Conservation (phyloP, 2,113 vertebrate genomes). For the Gobius niger region DNA sequence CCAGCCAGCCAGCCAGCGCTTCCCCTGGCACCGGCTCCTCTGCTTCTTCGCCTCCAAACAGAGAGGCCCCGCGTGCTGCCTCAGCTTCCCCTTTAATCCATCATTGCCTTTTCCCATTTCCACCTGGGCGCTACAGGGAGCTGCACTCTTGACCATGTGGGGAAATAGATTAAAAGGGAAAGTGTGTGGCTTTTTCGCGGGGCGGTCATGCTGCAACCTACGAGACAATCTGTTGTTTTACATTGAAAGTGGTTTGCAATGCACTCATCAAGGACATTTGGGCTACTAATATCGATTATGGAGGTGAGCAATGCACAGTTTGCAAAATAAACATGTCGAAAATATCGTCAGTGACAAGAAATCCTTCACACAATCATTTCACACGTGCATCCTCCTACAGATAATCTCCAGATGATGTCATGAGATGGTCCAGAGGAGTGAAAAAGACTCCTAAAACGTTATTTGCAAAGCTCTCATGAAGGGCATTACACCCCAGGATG, state of each 20-base stretch:
- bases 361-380: too few relatives aligned
- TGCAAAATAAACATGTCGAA: too few relatives aligned
- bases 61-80: conserved; percentile 42
- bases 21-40: conserved; percentile 41
- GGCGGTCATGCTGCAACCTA: conserved; percentile 7
- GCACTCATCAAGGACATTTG: conserved; percentile 24
- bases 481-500: conserved; percentile 17
- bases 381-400: too few relatives aligned
- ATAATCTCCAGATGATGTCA: too few relatives aligned
- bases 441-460: not conserved
- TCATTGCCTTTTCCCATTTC: conserved; percentile 63
- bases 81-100: conserved; percentile 57
- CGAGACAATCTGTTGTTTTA: not conserved
- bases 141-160: conserved; percentile 46
- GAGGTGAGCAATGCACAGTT: too few relatives aligned
- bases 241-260: not conserved
- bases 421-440: not conserved
- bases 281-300: too few relatives aligned
- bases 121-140: conserved; percentile 45
- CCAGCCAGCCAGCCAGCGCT: conserved; percentile 16
- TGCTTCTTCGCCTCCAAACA: conserved; percentile 8
- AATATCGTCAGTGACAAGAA: too few relatives aligned
- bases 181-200: conserved; percentile 21
- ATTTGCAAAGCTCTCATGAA: conserved; percentile 16
- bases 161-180: conserved; percentile 45